Percentiles rank a stretch among this genome's conserved stretches.
Evolutionary conservation across 2,113 vertebrate genomes (phyloP).

Genomic region (Macquaria australasica): DNA sequence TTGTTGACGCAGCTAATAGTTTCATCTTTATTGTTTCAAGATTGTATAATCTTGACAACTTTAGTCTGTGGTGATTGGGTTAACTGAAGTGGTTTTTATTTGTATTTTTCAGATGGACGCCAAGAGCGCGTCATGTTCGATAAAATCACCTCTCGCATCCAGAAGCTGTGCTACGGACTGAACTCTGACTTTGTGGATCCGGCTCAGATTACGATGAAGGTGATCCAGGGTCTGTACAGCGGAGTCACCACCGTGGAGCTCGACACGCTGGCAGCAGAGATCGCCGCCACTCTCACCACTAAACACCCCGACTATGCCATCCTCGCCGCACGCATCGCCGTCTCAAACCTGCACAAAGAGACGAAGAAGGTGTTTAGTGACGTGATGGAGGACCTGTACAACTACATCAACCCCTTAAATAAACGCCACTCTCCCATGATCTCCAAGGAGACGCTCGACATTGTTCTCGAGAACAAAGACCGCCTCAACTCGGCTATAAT

Average conservation of each 20-base stretch:
- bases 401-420: slow-evolving; percentile 93
- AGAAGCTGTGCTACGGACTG: slow-evolving; percentile 98
- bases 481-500: slow-evolving; percentile 98
- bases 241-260: slow-evolving; percentile 97
- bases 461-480: slow-evolving; percentile 94
- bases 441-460: slow-evolving; percentile 90
- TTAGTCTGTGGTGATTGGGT: not conserved
- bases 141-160: slow-evolving; percentile 97
- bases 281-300: slow-evolving; percentile 94
- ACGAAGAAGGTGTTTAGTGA: slow-evolving; percentile 99
- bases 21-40: not conserved
- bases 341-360: slow-evolving; percentile 98
- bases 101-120: slow-evolving; percentile 88
- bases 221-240: slow-evolving; percentile 97
- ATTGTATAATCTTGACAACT: not conserved
- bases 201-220: slow-evolving; percentile 98
- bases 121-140: slow-evolving; percentile 99
- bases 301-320: slow-evolving; percentile 98
- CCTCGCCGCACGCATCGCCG: slow-evolving; percentile 94
- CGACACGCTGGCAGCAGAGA: slow-evolving; percentile 96
- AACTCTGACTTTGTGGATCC: slow-evolving; percentile 97
- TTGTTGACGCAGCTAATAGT: not conserved
- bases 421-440: slow-evolving; percentile 94
- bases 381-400: slow-evolving; percentile 97
- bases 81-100: not conserved